Evolutionary conservation across 1,140 invertebrate species (phyloP).

Genomic region (Carposina sasakii): DNA sequence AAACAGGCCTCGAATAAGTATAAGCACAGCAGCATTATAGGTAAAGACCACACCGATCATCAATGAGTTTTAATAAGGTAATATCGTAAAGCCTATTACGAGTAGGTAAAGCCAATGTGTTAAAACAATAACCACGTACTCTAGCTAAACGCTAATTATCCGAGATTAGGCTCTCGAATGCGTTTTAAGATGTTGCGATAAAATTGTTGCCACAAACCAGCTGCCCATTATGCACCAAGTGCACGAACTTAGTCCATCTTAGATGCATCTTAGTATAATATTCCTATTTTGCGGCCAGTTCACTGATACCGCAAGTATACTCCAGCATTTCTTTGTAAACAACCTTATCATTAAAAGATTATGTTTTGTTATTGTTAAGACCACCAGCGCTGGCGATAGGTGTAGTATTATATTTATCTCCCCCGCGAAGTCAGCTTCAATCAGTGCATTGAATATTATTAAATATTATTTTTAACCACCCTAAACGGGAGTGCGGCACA

Average conservation of each 20-base stretch:
- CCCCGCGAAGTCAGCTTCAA: constrained; percentile 53
- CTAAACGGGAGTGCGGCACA: constrained; percentile 58
- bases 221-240: background rate
- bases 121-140: no score
- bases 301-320: constrained; percentile 31
- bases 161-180: no score
- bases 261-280: constrained; percentile 2
- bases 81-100: no score
- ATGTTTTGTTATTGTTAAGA: constrained; percentile 61
- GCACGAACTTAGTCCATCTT: background rate
- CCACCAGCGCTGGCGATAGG: constrained; percentile 54
- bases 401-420: constrained; percentile 29
- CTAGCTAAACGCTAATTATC: no score
- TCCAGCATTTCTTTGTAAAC: constrained; percentile 32
- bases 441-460: constrained; percentile 51
- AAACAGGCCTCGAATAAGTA: no score
- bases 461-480: constrained; percentile 66
- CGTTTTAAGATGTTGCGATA: no score
- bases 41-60: no score
- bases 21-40: no score
- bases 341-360: constrained; percentile 46
- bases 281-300: constrained; percentile 30
- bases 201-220: background rate
- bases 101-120: no score
- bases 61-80: no score